Evolutionary conservation across 1,140 invertebrate genomes (phyloP).

Genomic region (Eurytemora carolleeae): DNA sequence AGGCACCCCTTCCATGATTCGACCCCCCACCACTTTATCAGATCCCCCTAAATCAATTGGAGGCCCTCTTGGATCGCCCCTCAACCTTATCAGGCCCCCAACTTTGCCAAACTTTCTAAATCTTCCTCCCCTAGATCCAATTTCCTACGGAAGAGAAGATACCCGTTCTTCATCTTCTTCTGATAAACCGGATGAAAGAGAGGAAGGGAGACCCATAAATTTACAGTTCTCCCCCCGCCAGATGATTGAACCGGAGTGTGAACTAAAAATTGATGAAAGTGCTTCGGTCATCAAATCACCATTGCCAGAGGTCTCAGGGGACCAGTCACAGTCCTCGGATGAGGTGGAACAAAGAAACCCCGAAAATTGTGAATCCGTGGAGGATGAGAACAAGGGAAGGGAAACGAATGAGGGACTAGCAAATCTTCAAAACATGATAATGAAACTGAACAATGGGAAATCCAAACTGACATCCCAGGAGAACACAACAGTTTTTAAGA

Average conservation of each 20-base stretch:
- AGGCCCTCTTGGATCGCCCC: background rate
- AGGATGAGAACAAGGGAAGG: conserved; percentile 17
- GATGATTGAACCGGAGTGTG: background rate
- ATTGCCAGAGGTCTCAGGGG: no score
- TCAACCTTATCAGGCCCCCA: background rate
- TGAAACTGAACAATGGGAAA: conserved; percentile 53
- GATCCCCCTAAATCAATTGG: background rate
- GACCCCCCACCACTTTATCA: background rate
- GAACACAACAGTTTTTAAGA: conserved; percentile 30
- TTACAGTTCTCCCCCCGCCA: background rate
- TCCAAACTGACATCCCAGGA: conserved; percentile 26
- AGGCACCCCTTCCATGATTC: background rate
- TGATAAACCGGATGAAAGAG: background rate
- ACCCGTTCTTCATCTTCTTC: background rate
- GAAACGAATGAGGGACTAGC: conserved; percentile 44
- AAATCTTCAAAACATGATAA: conserved; percentile 73
- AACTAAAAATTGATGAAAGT: background rate
- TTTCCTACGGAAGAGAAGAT: no score
- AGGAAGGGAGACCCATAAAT: background rate
- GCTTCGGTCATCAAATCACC: background rate
- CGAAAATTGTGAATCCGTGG: conserved; percentile 18
- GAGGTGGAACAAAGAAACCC: background rate
- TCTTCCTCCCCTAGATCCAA: background rate
- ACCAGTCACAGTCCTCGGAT: background rate
- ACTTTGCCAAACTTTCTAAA: background rate